These are phyloP conservation scores for Montipora foliosa DNA, from an alignment of 64 coral and sea anemone genomes.

Conservation along the genomic window DNA sequence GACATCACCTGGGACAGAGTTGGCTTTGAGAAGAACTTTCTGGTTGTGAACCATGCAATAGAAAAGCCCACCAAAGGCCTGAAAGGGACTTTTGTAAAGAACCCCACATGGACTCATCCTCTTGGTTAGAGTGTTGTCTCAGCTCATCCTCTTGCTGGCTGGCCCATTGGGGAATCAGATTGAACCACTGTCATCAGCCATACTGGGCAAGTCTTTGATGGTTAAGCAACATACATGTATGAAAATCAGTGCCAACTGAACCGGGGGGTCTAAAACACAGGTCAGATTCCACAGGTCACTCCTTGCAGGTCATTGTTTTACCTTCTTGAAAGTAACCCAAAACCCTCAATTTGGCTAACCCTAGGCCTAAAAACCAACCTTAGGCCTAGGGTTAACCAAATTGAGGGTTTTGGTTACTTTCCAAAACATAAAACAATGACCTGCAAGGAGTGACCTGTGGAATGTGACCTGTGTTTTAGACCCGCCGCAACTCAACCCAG, in stretches of 20 bases:
- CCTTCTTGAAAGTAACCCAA: too few relatives aligned
- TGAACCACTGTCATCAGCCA: conserved; percentile 45
- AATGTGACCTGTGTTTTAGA: too few relatives aligned
- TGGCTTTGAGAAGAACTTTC: conserved; percentile 50
- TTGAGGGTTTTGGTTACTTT: too few relatives aligned
- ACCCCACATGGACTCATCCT: conserved; percentile 36
- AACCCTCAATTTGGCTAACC: too few relatives aligned
- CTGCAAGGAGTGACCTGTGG: too few relatives aligned
- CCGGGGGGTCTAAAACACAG: too few relatives aligned
- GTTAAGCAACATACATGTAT: background rate
- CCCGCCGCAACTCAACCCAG: too few relatives aligned
- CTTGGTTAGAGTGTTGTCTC: conserved; percentile 45
- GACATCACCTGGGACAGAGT: conserved; percentile 57
- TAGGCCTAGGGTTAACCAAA: too few relatives aligned
- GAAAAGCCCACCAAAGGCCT: conserved; percentile 40
- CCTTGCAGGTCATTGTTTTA: too few relatives aligned
- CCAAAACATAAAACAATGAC: too few relatives aligned
- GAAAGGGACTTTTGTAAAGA: conserved; percentile 47
- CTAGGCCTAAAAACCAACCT: too few relatives aligned
- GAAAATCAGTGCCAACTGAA: background rate
- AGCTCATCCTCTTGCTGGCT: conserved; percentile 62
- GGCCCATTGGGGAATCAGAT: conserved; percentile 57
- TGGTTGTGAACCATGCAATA: conserved; percentile 10
- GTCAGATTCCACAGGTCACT: too few relatives aligned
- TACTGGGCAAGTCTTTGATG: conserved; percentile 64